Evolutionary conservation across 2,888 invertebrate species (phyloP).

Genomic region (Apodemia mormo): DNA sequence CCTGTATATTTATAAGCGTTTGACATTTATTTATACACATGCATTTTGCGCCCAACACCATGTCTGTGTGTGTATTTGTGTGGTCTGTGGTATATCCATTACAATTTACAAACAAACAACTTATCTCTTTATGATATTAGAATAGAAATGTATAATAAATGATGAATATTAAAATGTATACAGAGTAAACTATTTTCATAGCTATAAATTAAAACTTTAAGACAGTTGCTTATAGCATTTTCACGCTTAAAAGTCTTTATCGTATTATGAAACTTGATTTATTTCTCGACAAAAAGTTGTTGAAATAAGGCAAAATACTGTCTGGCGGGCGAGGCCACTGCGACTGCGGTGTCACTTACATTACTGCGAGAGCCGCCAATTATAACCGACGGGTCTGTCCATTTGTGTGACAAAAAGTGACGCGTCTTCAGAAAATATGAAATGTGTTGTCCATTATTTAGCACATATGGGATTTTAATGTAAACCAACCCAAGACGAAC

Average conservation of each 20-base stretch:
- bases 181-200: not conserved
- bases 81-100: no score
- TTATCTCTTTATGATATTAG: no score
- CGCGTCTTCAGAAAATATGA: not conserved
- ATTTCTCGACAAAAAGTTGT: slow-evolving; percentile 51
- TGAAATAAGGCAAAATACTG: slow-evolving; percentile 48
- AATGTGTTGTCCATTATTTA: not conserved
- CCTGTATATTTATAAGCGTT: no score
- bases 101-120: no score
- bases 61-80: no score
- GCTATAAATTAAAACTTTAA: not conserved
- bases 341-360: slow-evolving; percentile 53
- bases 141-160: not conserved
- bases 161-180: not conserved
- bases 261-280: slow-evolving; percentile 34
- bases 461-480: not conserved
- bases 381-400: slow-evolving; percentile 8
- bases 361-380: slow-evolving; percentile 28
- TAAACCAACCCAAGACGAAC: not conserved
- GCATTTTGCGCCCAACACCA: no score
- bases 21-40: no score
- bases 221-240: not conserved
- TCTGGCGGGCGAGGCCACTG: slow-evolving; percentile 44
- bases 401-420: slow-evolving; percentile 18
- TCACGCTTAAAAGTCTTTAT: slow-evolving; percentile 25